Conservation (phyloP, 2,888 invertebrate genomes). For the Cyrtodaria siliqua region DNA sequence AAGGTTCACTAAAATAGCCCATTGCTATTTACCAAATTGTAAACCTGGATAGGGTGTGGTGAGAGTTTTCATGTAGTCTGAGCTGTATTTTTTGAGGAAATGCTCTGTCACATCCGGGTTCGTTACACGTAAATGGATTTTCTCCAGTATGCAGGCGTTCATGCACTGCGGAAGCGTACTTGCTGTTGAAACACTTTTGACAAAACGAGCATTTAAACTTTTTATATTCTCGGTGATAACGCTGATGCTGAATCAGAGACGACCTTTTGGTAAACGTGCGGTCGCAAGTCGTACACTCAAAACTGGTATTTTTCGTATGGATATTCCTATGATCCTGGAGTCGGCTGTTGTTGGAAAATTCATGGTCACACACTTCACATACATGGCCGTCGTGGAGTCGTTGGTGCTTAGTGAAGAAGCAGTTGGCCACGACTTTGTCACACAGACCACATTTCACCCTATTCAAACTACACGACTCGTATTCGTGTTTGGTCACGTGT, state of each 20-base stretch:
- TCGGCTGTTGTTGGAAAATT: conserved; percentile 52
- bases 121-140: conserved; percentile 45
- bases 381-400: conserved; percentile 53
- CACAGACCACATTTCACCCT: conserved; percentile 52
- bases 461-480: conserved; percentile 32
- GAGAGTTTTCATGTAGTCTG: conserved; percentile 20
- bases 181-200: conserved; percentile 50
- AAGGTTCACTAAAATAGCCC: no score
- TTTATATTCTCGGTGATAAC: conserved; percentile 54
- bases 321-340: conserved; percentile 54
- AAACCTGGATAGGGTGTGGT: not conserved
- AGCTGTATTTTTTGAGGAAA: conserved; percentile 61
- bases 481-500: conserved; percentile 41
- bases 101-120: conserved; percentile 46
- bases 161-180: conserved; percentile 55
- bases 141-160: conserved; percentile 58
- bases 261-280: conserved; percentile 48
- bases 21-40: no score
- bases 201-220: conserved; percentile 42
- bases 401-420: conserved; percentile 56
- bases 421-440: conserved; percentile 42
- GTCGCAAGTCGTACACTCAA: conserved; percentile 43
- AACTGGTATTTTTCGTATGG: conserved; percentile 38
- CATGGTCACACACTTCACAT: conserved; percentile 41
- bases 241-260: conserved; percentile 51